Conservation (phyloP, 2,888 invertebrate species). For the Polydrusus cervinus region DNA sequence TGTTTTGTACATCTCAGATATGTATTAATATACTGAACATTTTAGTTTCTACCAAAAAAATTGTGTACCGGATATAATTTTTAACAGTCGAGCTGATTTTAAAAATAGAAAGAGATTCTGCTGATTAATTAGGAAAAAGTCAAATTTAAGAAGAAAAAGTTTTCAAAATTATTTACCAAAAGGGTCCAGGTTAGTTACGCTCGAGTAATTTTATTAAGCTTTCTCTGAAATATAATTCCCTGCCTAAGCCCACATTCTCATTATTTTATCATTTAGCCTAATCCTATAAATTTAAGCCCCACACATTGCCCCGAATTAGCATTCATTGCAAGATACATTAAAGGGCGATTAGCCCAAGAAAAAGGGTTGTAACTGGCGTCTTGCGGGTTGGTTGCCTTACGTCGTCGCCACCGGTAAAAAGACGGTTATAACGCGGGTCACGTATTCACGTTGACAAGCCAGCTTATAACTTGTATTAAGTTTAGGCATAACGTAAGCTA, state of each 20-base stretch:
- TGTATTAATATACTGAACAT: too few relatives aligned
- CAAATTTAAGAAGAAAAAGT: too few relatives aligned
- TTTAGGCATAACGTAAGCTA: conserved; percentile 67
- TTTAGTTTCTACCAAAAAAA: too few relatives aligned
- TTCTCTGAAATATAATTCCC: conserved; percentile 11
- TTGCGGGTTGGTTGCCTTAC: conserved; percentile 47
- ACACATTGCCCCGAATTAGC: conserved; percentile 55
- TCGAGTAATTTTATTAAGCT: conserved; percentile 20
- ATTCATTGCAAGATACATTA: conserved; percentile 59
- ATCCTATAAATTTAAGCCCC: conserved; percentile 41
- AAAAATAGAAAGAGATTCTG: too few relatives aligned
- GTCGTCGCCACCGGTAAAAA: conserved; percentile 59
- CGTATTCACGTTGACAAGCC: conserved; percentile 67
- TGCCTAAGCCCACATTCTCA: conserved; percentile 25
- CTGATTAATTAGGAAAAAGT: too few relatives aligned
- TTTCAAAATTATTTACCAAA: too few relatives aligned
- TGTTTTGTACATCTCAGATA: too few relatives aligned
- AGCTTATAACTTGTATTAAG: conserved; percentile 70
- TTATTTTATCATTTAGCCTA: conserved; percentile 38
- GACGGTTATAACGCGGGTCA: conserved; percentile 67
- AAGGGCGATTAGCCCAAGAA: conserved; percentile 61
- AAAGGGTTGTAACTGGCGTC: conserved; percentile 62
- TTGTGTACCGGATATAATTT: too few relatives aligned
- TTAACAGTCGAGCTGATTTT: too few relatives aligned
- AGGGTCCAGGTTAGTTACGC: neutral